Evolutionary conservation across 2,888 invertebrate genomes (phyloP), one percentile per base, ranked within the genome.

Genomic region (Pseudoips prasinana): DNA sequence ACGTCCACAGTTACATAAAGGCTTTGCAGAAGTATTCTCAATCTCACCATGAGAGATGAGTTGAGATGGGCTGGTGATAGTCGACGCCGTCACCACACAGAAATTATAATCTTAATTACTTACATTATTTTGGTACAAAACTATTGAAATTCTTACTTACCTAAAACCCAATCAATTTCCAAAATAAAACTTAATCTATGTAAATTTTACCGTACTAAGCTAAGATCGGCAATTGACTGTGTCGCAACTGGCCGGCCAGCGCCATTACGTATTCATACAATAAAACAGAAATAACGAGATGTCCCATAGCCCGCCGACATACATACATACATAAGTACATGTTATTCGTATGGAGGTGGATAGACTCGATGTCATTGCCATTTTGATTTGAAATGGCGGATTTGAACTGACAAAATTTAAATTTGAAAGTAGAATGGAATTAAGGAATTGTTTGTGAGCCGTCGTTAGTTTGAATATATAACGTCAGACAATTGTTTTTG

Each of bases 251-350:
- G 55, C 58, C 51, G 50, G 54, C 52, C 66, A 49, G 54, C 56
- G 51, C 63, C 77, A 84, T 86, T 81, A 81, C 61, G 70, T 86
- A 85, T 86, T 83, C 85, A 81, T 78, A 81, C 79, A 85, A 86
- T 85, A 87, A 86, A 86, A 82, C 68, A 79, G 76, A 83, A 79
- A 85, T 81, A 84, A 85, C 77, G 75, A 83, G 75, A 80, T 74
- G 73, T 50, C 38, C 35, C 55, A 45, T 8, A 44, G 39, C 55
- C 58, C 48, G 48, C 45, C 59, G 46, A 46, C 54, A 60, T 50
- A 56, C 47, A 54, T 32, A 49, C 33, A 43, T 20, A 46, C 54
- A 60, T 50, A 56, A 46, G 52, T 32, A 49, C 33, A 43, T 20
- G 33, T 33, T 25, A 29, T 37, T 44, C 36, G 34, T 46, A 48